phyloP scores from a whole-genome alignment of 2,888 invertebrate genomes.

The Drosophila nigricruria region DNA sequence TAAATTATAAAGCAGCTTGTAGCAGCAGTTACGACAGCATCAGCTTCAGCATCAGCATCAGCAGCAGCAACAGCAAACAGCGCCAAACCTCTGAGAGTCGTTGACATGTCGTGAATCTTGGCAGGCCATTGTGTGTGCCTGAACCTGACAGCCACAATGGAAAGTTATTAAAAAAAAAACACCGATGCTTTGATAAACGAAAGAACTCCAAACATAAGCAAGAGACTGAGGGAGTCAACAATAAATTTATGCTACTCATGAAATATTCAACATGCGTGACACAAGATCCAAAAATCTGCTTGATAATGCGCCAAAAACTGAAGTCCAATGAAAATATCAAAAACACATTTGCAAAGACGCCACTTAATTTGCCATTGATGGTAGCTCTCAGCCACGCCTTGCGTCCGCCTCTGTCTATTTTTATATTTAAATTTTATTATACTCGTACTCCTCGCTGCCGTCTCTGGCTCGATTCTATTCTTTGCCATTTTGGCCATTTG shows the following conservation, averaged over 20 bases:
- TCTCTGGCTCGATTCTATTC: background rate
- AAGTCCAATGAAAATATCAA: conserved; percentile 67
- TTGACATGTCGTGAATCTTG: conserved; percentile 57
- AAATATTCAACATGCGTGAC: conserved; percentile 67
- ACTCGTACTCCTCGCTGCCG: conserved; percentile 19
- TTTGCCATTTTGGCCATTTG: conserved; percentile 37
- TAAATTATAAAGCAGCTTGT: conserved; percentile 78
- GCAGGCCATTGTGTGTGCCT: conserved; percentile 39
- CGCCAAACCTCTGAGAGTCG: conserved; percentile 42
- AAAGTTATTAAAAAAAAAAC: conserved; percentile 73
- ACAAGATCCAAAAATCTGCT: conserved; percentile 51
- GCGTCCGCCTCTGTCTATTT: conserved; percentile 18
- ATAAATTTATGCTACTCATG: conserved; percentile 65
- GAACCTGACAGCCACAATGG: conserved; percentile 69
- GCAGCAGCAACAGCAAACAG: conserved; percentile 20
- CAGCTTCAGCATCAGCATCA: conserved; percentile 2
- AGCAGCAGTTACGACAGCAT: conserved; percentile 33
- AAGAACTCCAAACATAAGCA: background rate
- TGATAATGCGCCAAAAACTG: conserved; percentile 55
- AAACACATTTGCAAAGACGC: conserved; percentile 63
- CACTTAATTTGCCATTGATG: conserved; percentile 59
- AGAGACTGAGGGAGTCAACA: conserved; percentile 2
- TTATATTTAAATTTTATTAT: conserved; percentile 28
- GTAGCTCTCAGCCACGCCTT: conserved; percentile 28
- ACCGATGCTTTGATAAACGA: conserved; percentile 50